These are phyloP conservation scores for Eulemur coronatus DNA, from an alignment of 2,797 vertebrate genomes.

Conservation along the genomic window DNA sequence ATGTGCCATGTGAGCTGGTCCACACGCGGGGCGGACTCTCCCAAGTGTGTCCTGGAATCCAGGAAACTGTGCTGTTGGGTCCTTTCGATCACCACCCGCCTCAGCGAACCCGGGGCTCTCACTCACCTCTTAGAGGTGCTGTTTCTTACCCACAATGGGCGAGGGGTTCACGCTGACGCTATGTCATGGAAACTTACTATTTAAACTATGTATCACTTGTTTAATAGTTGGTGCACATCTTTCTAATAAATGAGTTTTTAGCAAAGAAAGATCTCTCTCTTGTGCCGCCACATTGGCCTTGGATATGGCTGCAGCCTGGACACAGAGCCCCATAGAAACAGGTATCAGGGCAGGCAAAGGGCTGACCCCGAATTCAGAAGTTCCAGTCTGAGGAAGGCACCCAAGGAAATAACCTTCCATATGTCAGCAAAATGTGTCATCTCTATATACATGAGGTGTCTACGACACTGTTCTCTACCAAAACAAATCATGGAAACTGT, in stretches of 20 bases:
- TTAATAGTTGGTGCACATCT: not conserved
- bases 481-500: not conserved
- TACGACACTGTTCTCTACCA: not conserved
- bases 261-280: not conserved
- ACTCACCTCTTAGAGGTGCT: not conserved
- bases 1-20: rapidly evolving
- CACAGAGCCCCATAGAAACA: too few relatives aligned
- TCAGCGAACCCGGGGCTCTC: too few relatives aligned
- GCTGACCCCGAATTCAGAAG: not conserved
- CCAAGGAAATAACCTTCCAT: rapidly evolving
- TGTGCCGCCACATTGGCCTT: rapidly evolving
- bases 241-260: not conserved
- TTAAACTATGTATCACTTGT: not conserved
- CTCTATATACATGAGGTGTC: rapidly evolving
- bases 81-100: not conserved
- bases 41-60: too few relatives aligned
- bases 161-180: not conserved
- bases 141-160: not conserved
- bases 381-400: rapidly evolving
- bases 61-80: rapidly evolving
- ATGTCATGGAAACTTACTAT: not conserved
- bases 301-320: not conserved
- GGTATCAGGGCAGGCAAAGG: too few relatives aligned
- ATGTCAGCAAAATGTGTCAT: not conserved
- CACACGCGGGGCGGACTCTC: rapidly evolving